These are phyloP conservation scores for Trichopoda pennipes DNA, from an alignment of 2,888 invertebrate species.

Conservation along the genomic window DNA sequence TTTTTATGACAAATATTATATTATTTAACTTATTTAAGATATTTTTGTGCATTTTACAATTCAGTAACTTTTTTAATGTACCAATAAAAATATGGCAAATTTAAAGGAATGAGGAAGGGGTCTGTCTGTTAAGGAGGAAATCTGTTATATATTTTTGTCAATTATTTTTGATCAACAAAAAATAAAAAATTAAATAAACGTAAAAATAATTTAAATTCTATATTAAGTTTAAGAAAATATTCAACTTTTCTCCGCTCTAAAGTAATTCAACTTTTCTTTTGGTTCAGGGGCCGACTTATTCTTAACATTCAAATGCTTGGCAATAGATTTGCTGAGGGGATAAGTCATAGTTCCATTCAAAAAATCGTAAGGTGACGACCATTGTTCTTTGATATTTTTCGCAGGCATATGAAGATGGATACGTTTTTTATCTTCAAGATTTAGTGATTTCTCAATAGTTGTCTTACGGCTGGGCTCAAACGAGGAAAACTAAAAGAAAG, in stretches of 20 bases:
- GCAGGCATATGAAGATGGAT: background rate
- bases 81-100: constrained; percentile 65
- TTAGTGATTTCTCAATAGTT: background rate
- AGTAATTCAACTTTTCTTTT: constrained; percentile 37
- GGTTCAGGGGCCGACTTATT: constrained; percentile 30
- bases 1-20: constrained; percentile 9
- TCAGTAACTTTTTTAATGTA: constrained; percentile 33
- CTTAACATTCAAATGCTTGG: constrained; percentile 53
- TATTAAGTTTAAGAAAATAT: constrained; percentile 11
- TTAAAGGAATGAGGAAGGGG: background rate
- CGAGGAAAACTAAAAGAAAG: constrained; percentile 52
- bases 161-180: constrained; percentile 14
- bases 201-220: constrained; percentile 49
- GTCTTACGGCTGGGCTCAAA: constrained; percentile 36
- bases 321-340: constrained; percentile 29
- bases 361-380: background rate
- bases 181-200: constrained; percentile 3
- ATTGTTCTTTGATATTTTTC: background rate
- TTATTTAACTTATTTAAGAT: constrained; percentile 23
- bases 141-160: constrained; percentile 22
- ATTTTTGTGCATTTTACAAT: constrained; percentile 5
- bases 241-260: constrained; percentile 56
- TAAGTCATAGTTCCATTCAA: background rate
- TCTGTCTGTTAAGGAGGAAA: background rate
- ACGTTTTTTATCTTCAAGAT: background rate